A percentile compares a stretch with the other conserved stretches of the same genome.
phyloP scores from a whole-genome alignment of 2,797 vertebrate species.

The Echeneis naucrates region DNA sequence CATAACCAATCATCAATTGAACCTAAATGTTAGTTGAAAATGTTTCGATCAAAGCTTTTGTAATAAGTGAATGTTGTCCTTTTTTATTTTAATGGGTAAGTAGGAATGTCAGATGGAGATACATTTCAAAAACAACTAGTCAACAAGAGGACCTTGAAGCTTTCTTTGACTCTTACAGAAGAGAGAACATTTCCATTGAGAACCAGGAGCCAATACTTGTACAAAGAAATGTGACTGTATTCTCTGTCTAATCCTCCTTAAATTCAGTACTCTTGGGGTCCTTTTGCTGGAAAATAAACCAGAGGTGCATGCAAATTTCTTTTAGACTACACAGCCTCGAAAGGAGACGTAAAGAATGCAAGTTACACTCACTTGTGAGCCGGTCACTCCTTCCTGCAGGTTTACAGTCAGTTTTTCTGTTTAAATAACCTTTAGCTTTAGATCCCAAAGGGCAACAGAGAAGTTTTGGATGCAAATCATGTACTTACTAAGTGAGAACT shows the following conservation, averaged over 20 bases:
- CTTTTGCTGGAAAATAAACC: slow-evolving; percentile 65
- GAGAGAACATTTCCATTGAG: slow-evolving; percentile 38
- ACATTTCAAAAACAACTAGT: slow-evolving; percentile 34
- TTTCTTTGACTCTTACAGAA: slow-evolving; percentile 26
- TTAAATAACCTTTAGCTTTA: slow-evolving; percentile 20
- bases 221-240: slow-evolving; percentile 63
- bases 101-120: slow-evolving; percentile 45
- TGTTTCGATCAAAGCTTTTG: background rate
- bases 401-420: slow-evolving; percentile 26
- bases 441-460: slow-evolving; percentile 27
- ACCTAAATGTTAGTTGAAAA: background rate
- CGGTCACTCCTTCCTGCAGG: slow-evolving; percentile 28
- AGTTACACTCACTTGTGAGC: slow-evolving; percentile 40
- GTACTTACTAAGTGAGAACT: slow-evolving; percentile 6
- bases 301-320: slow-evolving; percentile 56
- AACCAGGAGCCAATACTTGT: slow-evolving; percentile 43
- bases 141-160: slow-evolving; percentile 42
- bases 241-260: slow-evolving; percentile 72
- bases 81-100: slow-evolving; percentile 41
- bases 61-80: background rate
- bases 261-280: slow-evolving; percentile 65
- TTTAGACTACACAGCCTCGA: slow-evolving; percentile 36
- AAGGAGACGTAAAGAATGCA: slow-evolving; percentile 53
- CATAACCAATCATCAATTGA: background rate
- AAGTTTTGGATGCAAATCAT: slow-evolving; percentile 22